Conservation (phyloP, 37 sponge, comb jelly and placozoan genomes). For the Mnemiopsis leidyi region DNA sequence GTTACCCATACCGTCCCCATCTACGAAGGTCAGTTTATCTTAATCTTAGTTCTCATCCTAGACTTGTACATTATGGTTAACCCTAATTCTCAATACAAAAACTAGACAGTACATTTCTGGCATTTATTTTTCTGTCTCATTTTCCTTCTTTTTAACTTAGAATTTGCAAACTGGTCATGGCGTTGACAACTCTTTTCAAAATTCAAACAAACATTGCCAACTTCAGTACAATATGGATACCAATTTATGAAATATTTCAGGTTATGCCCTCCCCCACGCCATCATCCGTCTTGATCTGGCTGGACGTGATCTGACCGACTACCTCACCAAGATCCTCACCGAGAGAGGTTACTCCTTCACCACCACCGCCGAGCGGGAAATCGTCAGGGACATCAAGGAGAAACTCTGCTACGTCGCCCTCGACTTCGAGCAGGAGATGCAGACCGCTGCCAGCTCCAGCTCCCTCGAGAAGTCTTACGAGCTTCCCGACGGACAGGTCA, state of each 20-base stretch:
- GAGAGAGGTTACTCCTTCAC: slow-evolving; percentile 81
- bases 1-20: slow-evolving; percentile 79
- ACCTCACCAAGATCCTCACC: slow-evolving; percentile 80
- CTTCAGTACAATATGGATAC: too few relatives aligned
- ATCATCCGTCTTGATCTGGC: slow-evolving; percentile 82
- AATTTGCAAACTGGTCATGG: too few relatives aligned
- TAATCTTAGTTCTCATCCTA: too few relatives aligned
- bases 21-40: slow-evolving; percentile 75
- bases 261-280: slow-evolving; percentile 80
- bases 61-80: too few relatives aligned
- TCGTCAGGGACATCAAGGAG: slow-evolving; percentile 81
- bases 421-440: slow-evolving; percentile 81
- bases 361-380: slow-evolving; percentile 79
- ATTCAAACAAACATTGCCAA: background rate
- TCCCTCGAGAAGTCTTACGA: slow-evolving; percentile 81
- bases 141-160: too few relatives aligned
- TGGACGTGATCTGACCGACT: slow-evolving; percentile 79
- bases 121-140: too few relatives aligned
- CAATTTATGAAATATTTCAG: background rate
- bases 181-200: too few relatives aligned
- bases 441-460: slow-evolving; percentile 73
- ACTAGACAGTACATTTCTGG: too few relatives aligned
- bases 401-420: slow-evolving; percentile 77
- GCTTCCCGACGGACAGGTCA: slow-evolving; percentile 78
- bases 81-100: too few relatives aligned